Conservation (phyloP, 2,888 invertebrate genomes). For the Oligia strigilis region DNA sequence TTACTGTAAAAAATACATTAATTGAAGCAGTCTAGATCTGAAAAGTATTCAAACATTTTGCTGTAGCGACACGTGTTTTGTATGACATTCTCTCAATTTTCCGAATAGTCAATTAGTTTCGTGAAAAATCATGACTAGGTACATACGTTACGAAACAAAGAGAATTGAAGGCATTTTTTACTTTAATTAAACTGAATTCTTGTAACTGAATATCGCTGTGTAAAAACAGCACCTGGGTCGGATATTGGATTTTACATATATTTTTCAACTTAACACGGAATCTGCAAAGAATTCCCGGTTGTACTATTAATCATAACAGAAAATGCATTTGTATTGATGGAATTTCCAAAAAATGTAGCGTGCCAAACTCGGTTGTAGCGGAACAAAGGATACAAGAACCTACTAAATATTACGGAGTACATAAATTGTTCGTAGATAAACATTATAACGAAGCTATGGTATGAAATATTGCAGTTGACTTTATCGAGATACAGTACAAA, state of each 20-base stretch:
- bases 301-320: background rate
- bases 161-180: background rate
- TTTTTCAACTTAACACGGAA: background rate
- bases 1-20: background rate
- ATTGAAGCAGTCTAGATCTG: background rate
- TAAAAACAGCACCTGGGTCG: background rate
- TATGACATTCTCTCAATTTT: background rate
- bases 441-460: background rate
- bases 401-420: slow-evolving; percentile 10
- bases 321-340: background rate
- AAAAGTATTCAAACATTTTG: background rate
- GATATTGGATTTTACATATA: background rate
- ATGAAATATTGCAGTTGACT: background rate
- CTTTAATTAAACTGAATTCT: background rate
- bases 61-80: background rate
- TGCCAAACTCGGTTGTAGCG: too few species aligned
- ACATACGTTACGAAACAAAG: background rate
- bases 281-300: background rate
- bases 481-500: background rate
- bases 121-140: background rate
- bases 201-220: background rate
- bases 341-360: slow-evolving; percentile 18
- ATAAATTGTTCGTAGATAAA: slow-evolving; percentile 3
- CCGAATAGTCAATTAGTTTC: background rate
- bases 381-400: slow-evolving; percentile 6